These are phyloP conservation scores for Megalops cyprinoides DNA, from an alignment of 2,797 vertebrate genomes.

Conservation along the genomic window DNA sequence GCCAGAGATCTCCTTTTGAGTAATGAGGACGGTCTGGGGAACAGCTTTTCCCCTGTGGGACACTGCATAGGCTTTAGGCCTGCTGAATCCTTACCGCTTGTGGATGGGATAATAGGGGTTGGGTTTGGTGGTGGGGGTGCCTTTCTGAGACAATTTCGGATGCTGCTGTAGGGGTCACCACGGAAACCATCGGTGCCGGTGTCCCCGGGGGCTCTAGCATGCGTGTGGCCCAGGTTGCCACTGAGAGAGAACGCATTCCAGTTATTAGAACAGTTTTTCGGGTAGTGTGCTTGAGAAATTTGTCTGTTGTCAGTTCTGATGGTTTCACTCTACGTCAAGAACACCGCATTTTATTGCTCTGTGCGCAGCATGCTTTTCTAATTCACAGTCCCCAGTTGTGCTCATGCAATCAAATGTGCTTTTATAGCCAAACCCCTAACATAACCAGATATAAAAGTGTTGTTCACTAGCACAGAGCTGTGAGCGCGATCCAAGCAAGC, in stretches of 20 bases:
- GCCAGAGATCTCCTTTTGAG: background rate
- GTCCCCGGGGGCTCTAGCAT: background rate
- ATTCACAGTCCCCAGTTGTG: slow-evolving; percentile 28
- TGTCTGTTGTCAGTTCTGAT: slow-evolving; percentile 37
- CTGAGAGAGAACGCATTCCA: background rate
- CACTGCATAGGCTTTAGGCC: too few species aligned
- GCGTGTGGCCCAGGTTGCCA: background rate
- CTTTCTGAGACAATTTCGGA: too few species aligned
- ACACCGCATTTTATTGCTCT: slow-evolving; percentile 32
- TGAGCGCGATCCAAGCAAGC: slow-evolving; percentile 42
- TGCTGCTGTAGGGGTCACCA: too few species aligned
- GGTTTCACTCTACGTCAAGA: slow-evolving; percentile 43
- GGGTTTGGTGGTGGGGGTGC: too few species aligned
- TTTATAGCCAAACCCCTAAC: slow-evolving; percentile 47
- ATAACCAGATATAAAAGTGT: slow-evolving; percentile 55
- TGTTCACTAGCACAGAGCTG: slow-evolving; percentile 39
- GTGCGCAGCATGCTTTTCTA: slow-evolving; percentile 38
- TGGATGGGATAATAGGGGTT: too few species aligned
- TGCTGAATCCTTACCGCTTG: too few species aligned
- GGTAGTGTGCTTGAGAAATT: slow-evolving; percentile 24
- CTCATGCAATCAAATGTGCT: slow-evolving; percentile 45
- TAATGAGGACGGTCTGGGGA: background rate
- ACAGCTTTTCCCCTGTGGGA: background rate
- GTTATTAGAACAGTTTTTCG: background rate
- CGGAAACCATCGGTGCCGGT: background rate